Evolutionary conservation across 2,797 vertebrate species (phyloP).

Genomic region (Syndactyla subalaris): DNA sequence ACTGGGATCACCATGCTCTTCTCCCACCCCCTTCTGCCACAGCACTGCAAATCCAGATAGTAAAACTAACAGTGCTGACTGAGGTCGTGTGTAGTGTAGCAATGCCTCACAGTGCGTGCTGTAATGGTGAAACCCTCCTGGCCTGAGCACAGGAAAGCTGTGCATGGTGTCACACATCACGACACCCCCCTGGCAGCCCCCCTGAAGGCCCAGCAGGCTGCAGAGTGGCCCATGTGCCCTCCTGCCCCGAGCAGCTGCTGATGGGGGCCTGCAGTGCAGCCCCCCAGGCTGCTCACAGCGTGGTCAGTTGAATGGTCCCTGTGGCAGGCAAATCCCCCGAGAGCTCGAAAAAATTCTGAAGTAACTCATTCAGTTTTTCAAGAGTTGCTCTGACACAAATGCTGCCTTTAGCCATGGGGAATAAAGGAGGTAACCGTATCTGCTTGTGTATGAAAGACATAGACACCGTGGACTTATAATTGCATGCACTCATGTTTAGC

Average conservation of each 20-base stretch:
- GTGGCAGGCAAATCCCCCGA: background rate
- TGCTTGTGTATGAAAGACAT: background rate
- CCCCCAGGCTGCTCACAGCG: background rate
- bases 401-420: background rate
- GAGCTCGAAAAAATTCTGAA: background rate
- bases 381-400: background rate
- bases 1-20: background rate
- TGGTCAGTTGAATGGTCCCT: background rate
- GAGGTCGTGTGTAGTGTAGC: background rate
- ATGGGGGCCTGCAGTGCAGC: background rate
- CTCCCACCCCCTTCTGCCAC: background rate
- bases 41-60: background rate
- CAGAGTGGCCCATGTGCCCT: background rate
- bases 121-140: fast-evolving
- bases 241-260: background rate
- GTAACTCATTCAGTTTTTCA: background rate
- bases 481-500: background rate
- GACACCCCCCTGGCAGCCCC: background rate
- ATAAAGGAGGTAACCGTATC: constrained; percentile 24
- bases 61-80: background rate
- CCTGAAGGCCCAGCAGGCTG: background rate
- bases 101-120: background rate
- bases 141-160: background rate
- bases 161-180: background rate
- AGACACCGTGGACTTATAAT: background rate